Evolutionary conservation across 2,797 vertebrate genomes (phyloP).

Genomic region (Onychomys leucogaster): DNA sequence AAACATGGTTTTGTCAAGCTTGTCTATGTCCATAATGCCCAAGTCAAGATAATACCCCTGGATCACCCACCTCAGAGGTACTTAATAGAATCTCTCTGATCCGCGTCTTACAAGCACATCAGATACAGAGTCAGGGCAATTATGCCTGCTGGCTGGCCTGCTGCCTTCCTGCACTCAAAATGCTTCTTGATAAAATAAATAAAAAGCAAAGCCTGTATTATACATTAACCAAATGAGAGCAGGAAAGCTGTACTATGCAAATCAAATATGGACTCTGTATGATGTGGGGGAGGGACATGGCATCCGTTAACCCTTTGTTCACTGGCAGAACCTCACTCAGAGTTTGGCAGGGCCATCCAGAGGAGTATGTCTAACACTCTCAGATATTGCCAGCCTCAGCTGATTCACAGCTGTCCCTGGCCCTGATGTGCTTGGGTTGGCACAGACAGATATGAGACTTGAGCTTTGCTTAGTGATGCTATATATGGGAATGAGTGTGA

Average conservation of each 20-base stretch:
- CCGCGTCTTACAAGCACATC: slow-evolving; percentile 93
- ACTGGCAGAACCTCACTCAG: slow-evolving; percentile 62
- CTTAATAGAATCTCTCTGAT: slow-evolving; percentile 98
- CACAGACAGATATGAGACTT: slow-evolving; percentile 71
- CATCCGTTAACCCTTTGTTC: slow-evolving; percentile 79
- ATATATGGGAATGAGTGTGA: slow-evolving; percentile 77
- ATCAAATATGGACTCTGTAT: slow-evolving; percentile 78
- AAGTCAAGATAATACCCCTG: slow-evolving; percentile 96
- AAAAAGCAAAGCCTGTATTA: slow-evolving; percentile 68
- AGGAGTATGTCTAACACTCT: not conserved
- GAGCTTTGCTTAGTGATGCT: slow-evolving; percentile 82
- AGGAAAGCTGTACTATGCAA: slow-evolving; percentile 83
- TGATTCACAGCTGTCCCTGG: not conserved
- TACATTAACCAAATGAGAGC: slow-evolving; percentile 84
- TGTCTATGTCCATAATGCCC: slow-evolving; percentile 96
- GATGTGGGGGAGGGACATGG: not conserved
- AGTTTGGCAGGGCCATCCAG: not conserved
- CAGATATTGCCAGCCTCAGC: fast-evolving
- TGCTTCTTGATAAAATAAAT: slow-evolving; percentile 79
- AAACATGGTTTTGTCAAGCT: slow-evolving; percentile 96
- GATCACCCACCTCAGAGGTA: slow-evolving; percentile 95
- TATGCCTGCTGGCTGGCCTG: slow-evolving; percentile 94
- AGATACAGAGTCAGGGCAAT: slow-evolving; percentile 94
- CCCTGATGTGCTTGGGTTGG: slow-evolving; percentile 64
- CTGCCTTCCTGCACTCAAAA: slow-evolving; percentile 87